Conservation (phyloP, 1,140 invertebrate genomes). For the Rhagoletis pomonella region DNA sequence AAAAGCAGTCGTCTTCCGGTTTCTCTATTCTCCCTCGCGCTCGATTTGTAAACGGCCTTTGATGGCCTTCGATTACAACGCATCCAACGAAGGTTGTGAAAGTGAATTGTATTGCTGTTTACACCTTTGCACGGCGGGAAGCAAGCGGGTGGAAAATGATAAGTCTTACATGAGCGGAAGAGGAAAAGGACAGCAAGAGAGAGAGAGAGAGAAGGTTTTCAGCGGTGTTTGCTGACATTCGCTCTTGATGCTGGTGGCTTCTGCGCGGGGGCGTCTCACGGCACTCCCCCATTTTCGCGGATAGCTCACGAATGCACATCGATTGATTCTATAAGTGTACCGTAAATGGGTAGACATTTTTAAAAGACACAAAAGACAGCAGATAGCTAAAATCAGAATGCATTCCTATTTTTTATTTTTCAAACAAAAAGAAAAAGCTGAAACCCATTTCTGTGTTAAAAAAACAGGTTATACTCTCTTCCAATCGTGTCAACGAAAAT, state of each 20-base stretch:
- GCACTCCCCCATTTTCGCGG: constrained; percentile 28
- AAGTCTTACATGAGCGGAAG: not conserved
- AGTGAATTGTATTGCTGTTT: constrained; percentile 36
- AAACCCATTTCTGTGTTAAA: not conserved
- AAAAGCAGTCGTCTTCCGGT: not conserved
- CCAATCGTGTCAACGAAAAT: not conserved
- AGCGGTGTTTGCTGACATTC: not conserved
- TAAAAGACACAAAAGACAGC: too few species aligned
- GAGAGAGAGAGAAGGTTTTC: not conserved
- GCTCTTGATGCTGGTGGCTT: not conserved
- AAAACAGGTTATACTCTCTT: too few species aligned
- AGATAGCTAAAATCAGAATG: too few species aligned
- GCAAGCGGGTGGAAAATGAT: not conserved
- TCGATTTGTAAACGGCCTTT: constrained; percentile 47
- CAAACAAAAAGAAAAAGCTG: not conserved
- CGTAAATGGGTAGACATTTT: not conserved
- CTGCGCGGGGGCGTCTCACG: not conserved
- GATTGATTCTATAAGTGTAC: constrained; percentile 32
- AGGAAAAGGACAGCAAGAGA: not conserved
- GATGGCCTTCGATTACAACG: constrained; percentile 46
- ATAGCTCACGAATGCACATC: constrained; percentile 33
- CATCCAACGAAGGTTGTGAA: constrained; percentile 42
- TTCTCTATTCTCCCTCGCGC: not conserved
- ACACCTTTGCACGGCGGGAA: not conserved
- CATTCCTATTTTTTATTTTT: too few species aligned